phyloP scores from a whole-genome alignment of 1,140 invertebrate genomes.

The Littorina saxatilis region DNA sequence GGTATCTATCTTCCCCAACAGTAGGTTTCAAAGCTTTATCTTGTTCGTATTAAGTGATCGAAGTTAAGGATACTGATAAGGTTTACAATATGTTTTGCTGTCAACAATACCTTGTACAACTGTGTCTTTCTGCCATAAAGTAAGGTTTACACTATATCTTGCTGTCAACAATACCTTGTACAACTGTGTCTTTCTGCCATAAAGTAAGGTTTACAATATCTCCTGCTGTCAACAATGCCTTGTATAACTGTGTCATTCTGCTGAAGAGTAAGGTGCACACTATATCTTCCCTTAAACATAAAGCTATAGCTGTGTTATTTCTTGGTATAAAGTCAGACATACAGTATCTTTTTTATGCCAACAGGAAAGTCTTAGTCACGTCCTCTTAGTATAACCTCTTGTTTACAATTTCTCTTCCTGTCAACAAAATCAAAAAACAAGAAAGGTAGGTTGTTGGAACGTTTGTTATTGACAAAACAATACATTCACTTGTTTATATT shows the following conservation, averaged over 20 bases:
- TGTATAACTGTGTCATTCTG: neutral
- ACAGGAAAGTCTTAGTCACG: neutral
- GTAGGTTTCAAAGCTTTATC: no score
- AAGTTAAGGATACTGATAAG: neutral
- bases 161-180: neutral
- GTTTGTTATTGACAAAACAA: no score
- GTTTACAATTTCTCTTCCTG: no score
- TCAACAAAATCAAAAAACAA: no score
- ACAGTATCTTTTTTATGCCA: neutral
- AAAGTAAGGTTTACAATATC: neutral
- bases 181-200: slow-evolving; percentile 8
- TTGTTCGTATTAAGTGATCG: neutral
- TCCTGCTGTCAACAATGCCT: neutral
- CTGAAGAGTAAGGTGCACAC: neutral
- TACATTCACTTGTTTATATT: no score
- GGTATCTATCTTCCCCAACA: no score
- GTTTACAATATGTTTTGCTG: neutral
- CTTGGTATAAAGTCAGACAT: neutral
- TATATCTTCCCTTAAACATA: neutral
- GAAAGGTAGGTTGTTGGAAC: no score
- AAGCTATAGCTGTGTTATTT: neutral
- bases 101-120: neutral
- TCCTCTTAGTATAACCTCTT: neutral
- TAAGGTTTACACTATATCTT: neutral
- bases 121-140: neutral